Percentiles rank a stretch among this genome's conserved stretches.
phyloP scores from a whole-genome alignment of 2,888 invertebrate species.

The Cosmopolites sordidus region DNA sequence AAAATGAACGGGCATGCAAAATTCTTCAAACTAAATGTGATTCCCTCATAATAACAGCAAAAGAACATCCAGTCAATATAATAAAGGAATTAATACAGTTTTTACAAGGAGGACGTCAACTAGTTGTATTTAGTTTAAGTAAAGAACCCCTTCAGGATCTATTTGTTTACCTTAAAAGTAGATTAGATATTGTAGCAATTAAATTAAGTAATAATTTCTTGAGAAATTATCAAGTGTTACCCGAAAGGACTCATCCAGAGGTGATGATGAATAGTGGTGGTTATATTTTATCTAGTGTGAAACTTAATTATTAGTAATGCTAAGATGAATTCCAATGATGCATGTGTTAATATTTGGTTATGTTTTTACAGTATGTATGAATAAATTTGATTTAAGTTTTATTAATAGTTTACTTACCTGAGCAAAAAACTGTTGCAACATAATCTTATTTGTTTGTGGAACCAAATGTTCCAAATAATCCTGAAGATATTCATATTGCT shows the following conservation, averaged over 20 bases:
- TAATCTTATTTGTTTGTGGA: constrained; percentile 63
- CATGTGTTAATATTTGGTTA: neutral
- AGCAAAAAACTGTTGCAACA: constrained; percentile 67
- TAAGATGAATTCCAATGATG: too few relatives aligned
- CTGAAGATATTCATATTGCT: constrained; percentile 80
- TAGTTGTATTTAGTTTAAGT: constrained; percentile 77
- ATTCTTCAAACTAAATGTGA: constrained; percentile 64
- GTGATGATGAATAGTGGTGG: constrained; percentile 90
- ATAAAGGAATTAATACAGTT: constrained; percentile 70
- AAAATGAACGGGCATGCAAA: constrained; percentile 62
- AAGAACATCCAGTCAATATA: constrained; percentile 81
- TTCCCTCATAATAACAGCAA: constrained; percentile 72
- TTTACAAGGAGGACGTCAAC: constrained; percentile 74
- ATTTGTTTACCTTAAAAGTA: constrained; percentile 71
- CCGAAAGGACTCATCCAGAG: constrained; percentile 90
- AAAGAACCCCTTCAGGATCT: constrained; percentile 82
- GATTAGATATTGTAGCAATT: constrained; percentile 68
- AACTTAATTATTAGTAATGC: constrained; percentile 33
- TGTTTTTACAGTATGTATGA: too few relatives aligned
- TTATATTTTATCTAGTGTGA: constrained; percentile 73
- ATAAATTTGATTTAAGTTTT: too few relatives aligned
- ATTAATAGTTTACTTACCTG: constrained; percentile 47
- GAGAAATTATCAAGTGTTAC: constrained; percentile 84
- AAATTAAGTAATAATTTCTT: constrained; percentile 82
- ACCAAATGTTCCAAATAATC: constrained; percentile 82